A percentile compares a stretch with the other conserved stretches of the same genome.
Evolutionary conservation across 2,797 vertebrate genomes (phyloP).

Genomic region (Eulemur coronatus): DNA sequence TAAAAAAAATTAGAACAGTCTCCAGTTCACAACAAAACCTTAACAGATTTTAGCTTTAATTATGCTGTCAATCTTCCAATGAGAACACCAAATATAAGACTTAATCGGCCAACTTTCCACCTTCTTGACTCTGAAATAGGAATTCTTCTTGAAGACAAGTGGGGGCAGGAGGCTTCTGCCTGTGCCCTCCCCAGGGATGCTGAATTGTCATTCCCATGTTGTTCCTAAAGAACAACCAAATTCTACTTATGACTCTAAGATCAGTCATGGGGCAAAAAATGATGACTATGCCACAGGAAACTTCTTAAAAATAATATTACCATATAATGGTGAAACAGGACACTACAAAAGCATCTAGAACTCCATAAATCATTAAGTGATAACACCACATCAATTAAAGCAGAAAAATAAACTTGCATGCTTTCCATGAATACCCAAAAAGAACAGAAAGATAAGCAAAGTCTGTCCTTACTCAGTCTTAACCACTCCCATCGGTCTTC

Average conservation of each 20-base stretch:
- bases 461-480: slow-evolving; percentile 92
- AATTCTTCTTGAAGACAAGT: background rate
- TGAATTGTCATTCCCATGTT: background rate
- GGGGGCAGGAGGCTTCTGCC: background rate
- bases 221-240: background rate
- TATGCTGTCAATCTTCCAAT: background rate
- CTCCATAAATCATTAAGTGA: background rate
- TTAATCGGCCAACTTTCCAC: background rate
- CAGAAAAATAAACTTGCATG: background rate
- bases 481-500: slow-evolving; percentile 99
- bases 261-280: background rate
- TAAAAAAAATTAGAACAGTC: background rate
- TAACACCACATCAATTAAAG: background rate
- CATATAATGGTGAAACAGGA: background rate
- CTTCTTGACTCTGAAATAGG: background rate
- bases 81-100: background rate
- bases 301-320: background rate
- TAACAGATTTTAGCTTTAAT: background rate
- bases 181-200: background rate
- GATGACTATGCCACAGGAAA: background rate
- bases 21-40: background rate
- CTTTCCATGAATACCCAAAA: background rate
- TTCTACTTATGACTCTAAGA: background rate
- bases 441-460: slow-evolving; percentile 35
- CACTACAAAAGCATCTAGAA: background rate